Conservation (phyloP, 2,113 vertebrate genomes). For the Cynopterus brachyotis region DNA sequence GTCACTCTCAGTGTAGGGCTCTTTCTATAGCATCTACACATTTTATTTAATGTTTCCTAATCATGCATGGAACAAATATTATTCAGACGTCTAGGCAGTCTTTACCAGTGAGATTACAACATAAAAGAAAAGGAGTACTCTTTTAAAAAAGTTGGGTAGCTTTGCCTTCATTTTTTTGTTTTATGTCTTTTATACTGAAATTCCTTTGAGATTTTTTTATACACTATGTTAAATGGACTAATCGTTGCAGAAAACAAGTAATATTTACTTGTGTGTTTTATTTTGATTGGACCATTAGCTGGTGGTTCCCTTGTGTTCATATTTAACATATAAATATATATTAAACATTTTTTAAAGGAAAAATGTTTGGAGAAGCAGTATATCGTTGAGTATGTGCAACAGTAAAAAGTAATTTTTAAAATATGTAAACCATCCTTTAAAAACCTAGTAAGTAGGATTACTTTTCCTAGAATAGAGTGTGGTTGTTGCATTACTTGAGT, state of each 20-base stretch:
- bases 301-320: not conserved
- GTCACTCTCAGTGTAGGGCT: not conserved
- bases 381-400: not conserved
- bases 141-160: not conserved
- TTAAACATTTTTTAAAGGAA: not conserved
- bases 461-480: not conserved
- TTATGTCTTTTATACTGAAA: not conserved
- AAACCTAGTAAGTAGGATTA: not conserved
- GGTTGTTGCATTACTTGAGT: not conserved
- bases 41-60: not conserved
- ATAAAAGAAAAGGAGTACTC: not conserved
- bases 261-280: not conserved
- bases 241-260: not conserved
- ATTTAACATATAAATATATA: not conserved
- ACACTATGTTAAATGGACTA: not conserved
- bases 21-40: not conserved
- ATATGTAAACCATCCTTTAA: not conserved
- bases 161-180: conserved; percentile 7
- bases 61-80: not conserved
- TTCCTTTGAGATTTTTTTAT: not conserved
- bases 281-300: not conserved
- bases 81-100: not conserved
- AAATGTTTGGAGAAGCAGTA: not conserved
- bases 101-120: not conserved
- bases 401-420: not conserved